Percentiles rank a stretch among this genome's conserved stretches.
Conservation (phyloP, 2,113 vertebrate species). For the Polyodon spathula region DNA sequence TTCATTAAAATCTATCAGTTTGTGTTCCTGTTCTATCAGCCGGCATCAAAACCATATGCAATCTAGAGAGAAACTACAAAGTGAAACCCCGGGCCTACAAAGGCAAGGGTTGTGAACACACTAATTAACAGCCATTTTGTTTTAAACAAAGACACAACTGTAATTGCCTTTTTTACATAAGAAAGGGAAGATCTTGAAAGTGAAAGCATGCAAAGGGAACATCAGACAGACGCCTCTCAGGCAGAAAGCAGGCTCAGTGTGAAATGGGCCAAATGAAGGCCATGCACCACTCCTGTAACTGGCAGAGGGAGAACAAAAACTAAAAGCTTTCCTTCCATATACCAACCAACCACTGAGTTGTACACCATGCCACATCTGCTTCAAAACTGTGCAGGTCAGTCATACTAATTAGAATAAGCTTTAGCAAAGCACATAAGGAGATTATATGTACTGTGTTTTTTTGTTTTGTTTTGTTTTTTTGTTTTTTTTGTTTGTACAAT, state of each 20-base stretch:
- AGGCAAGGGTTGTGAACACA: conserved; percentile 88
- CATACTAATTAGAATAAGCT: too few relatives aligned
- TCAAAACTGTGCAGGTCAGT: background rate
- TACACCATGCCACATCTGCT: background rate
- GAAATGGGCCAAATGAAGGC: conserved; percentile 10
- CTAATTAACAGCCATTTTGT: conserved; percentile 99
- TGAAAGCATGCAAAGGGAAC: conserved; percentile 72
- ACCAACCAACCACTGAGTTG: background rate
- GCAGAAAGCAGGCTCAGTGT: conserved; percentile 50
- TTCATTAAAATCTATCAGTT: conserved; percentile 82
- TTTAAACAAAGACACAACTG: conserved; percentile 99
- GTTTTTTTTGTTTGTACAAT: too few relatives aligned
- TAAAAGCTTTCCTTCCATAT: background rate
- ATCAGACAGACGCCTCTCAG: conserved; percentile 72
- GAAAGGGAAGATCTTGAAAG: conserved; percentile 99
- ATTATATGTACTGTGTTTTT: too few relatives aligned
- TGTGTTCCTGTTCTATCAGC: conserved; percentile 83
- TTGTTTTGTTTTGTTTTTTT: too few relatives aligned
- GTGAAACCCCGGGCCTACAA: conserved; percentile 76
- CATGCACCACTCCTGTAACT: conserved; percentile 2
- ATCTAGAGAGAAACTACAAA: conserved; percentile 86
- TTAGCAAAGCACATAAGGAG: too few relatives aligned
- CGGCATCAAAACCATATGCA: conserved; percentile 79
- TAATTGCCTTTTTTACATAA: conserved; percentile 99
- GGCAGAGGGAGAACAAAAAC: background rate